Conservation (phyloP, 2,113 vertebrate genomes). For the Parus major region DNA sequence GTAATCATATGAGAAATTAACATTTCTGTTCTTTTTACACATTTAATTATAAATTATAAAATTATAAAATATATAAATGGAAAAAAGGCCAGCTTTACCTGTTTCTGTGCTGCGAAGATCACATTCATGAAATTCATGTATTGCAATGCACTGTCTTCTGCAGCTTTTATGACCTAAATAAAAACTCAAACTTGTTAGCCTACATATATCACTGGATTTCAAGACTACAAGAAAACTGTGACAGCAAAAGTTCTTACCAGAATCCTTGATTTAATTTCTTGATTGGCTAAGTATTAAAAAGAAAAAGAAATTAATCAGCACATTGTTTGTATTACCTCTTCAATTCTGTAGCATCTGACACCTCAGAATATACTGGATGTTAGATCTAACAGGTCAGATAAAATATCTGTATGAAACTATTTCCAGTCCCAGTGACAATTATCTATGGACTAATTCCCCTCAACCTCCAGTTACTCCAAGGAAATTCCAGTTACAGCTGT, state of each 20-base stretch:
- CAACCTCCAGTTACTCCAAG: neutral
- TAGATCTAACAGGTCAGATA: neutral
- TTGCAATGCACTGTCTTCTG: constrained; percentile 90
- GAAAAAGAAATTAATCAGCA: constrained; percentile 12
- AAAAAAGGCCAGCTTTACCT: constrained; percentile 73
- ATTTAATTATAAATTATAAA: neutral
- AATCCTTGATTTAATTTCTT: constrained; percentile 94
- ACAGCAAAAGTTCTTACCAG: constrained; percentile 79
- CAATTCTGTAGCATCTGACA: neutral
- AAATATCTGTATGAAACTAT: accelerated
- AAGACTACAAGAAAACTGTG: neutral
- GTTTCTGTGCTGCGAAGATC: constrained; percentile 96
- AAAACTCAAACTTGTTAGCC: neutral
- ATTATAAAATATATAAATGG: neutral
- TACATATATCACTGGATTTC: neutral
- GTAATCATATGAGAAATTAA: neutral
- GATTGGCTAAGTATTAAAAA: constrained; percentile 77
- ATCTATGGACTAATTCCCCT: neutral
- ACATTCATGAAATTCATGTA: constrained; percentile 99
- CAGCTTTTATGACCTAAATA: constrained; percentile 91
- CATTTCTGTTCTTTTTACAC: neutral
- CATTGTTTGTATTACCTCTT: neutral
- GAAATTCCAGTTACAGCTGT: neutral
- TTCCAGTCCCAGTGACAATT: neutral
- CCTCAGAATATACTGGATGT: neutral